phyloP scores from a whole-genome alignment of 2,797 vertebrate species.

The Cottoperca gobio region DNA sequence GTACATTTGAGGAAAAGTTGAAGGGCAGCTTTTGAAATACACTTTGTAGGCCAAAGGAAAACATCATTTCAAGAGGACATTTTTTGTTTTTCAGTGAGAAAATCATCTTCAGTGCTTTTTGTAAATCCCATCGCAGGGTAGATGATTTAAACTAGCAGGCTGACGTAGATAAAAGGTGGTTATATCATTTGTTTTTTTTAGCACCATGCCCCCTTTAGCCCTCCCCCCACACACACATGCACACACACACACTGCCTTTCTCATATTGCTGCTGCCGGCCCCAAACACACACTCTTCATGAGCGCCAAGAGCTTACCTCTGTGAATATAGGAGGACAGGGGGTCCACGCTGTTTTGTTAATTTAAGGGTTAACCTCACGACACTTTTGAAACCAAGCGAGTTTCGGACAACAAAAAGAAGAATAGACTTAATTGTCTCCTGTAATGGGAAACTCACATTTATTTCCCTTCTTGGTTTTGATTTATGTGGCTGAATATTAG shows the following conservation, averaged over 20 bases:
- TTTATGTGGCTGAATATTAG: constrained; percentile 4
- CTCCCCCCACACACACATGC: constrained; percentile 39
- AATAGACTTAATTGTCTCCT: background rate
- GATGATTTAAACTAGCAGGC: constrained; percentile 20
- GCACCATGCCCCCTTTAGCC: constrained; percentile 40
- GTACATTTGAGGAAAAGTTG: constrained; percentile 21
- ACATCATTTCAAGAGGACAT: constrained; percentile 10
- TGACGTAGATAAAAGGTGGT: constrained; percentile 60
- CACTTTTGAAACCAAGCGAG: constrained; percentile 48
- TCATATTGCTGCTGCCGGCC: constrained; percentile 65
- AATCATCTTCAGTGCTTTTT: background rate
- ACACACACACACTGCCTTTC: constrained; percentile 57
- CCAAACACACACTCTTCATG: constrained; percentile 46
- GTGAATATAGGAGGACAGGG: constrained; percentile 36
- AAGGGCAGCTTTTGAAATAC: constrained; percentile 49
- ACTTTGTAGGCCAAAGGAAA: constrained; percentile 8
- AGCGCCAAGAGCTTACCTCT: constrained; percentile 49
- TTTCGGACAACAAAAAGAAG: constrained; percentile 25
- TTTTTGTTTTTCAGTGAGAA: constrained; percentile 13
- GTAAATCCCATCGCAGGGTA: background rate
- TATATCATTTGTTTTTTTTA: constrained; percentile 77
- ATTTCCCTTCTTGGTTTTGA: background rate
- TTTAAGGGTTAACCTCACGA: constrained; percentile 43
- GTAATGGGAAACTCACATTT: background rate
- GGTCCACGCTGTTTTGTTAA: constrained; percentile 63